Conservation (phyloP, 2,888 invertebrate species). For the Pachydiplax longipennis region DNA sequence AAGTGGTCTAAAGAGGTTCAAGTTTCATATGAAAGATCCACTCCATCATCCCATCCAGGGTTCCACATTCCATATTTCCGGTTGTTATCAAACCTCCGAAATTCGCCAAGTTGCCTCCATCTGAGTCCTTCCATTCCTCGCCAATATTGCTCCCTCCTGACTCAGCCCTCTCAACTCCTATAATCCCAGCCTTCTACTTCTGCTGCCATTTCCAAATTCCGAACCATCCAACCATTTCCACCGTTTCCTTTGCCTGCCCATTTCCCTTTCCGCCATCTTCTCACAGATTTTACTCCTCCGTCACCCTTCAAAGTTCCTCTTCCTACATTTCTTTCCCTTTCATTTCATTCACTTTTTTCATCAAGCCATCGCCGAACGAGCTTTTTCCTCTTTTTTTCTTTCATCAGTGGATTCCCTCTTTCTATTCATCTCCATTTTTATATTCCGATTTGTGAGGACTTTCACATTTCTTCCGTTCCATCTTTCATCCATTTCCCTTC, state of each 20-base stretch:
- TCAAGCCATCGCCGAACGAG: too few species aligned
- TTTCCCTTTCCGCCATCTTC: neutral
- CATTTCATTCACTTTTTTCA: too few species aligned
- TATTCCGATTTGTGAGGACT: neutral
- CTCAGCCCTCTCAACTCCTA: neutral
- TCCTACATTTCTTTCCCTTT: neutral
- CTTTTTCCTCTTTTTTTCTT: neutral
- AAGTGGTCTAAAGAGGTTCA: too few species aligned
- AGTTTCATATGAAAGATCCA: too few species aligned
- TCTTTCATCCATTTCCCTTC: neutral
- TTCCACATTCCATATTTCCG: neutral
- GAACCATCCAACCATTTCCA: neutral
- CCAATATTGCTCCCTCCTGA: neutral
- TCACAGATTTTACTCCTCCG: neutral
- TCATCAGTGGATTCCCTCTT: neutral
- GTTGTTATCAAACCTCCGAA: neutral
- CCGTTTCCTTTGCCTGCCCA: neutral
- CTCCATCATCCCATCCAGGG: neutral
- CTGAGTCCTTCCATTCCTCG: neutral
- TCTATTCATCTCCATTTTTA: neutral
- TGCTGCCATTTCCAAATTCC: neutral
- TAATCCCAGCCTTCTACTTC: neutral
- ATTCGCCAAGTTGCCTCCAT: neutral
- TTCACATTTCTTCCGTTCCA: neutral
- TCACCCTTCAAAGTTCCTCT: neutral